Percentiles rank a stretch among this genome's conserved stretches.
Conservation (phyloP, 2,797 vertebrate genomes). For the Leucoraja ocellata region DNA sequence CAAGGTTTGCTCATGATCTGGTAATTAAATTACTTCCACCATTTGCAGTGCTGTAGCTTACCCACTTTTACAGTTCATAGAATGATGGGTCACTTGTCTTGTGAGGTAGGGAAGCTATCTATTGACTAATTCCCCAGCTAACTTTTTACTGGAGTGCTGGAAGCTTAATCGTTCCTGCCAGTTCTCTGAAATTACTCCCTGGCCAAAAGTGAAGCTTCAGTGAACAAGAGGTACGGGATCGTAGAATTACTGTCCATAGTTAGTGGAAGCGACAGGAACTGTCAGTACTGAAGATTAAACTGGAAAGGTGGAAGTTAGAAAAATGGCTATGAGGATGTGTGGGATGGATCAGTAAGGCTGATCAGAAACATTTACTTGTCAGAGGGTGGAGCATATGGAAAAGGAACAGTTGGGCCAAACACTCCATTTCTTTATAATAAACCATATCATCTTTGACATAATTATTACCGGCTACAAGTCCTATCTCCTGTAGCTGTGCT, state of each 20-base stretch:
- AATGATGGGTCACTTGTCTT: not conserved
- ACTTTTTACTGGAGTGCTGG: not conserved
- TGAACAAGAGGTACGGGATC: not conserved
- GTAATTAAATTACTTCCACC: not conserved
- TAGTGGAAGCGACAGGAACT: not conserved
- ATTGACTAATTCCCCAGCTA: not conserved
- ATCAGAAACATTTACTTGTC: not conserved
- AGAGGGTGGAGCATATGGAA: not conserved
- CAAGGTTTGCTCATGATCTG: not conserved
- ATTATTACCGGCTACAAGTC: conserved; percentile 29
- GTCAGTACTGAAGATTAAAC: not conserved
- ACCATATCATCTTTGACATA: not conserved
- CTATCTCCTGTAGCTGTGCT: conserved; percentile 9
- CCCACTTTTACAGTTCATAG: too few relatives aligned
- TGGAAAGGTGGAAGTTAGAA: not conserved
- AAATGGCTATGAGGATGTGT: not conserved
- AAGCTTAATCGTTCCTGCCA: not conserved
- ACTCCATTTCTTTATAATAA: not conserved
- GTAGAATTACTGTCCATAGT: not conserved
- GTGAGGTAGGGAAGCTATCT: not conserved
- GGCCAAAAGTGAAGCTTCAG: not conserved
- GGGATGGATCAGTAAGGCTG: not conserved
- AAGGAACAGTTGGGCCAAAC: not conserved
- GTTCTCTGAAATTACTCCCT: not conserved
- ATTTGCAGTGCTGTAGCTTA: not conserved